Conservation (phyloP, 2,888 invertebrate species). For the Coenonympha glycerion region DNA sequence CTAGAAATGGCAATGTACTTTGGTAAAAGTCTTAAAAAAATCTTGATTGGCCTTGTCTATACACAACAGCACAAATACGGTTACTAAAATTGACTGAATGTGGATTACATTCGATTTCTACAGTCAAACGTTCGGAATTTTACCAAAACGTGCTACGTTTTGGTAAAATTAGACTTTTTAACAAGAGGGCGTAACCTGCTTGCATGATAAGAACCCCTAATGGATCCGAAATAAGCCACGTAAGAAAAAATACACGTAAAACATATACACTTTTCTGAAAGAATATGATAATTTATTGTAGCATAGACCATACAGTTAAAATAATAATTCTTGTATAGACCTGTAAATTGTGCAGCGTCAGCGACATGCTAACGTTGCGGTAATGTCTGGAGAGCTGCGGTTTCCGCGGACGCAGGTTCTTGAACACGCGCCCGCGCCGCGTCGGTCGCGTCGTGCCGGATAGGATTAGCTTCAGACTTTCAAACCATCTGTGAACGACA, state of each 20-base stretch:
- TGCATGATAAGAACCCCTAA: too few relatives aligned
- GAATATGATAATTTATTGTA: background rate
- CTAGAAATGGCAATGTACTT: too few relatives aligned
- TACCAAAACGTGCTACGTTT: too few relatives aligned
- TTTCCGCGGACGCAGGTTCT: slow-evolving; percentile 88
- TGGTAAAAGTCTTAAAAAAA: too few relatives aligned
- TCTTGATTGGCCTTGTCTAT: too few relatives aligned
- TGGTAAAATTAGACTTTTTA: too few relatives aligned
- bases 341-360: slow-evolving; percentile 90
- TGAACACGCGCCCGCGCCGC: slow-evolving; percentile 91
- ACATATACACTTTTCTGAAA: background rate
- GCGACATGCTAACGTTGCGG: slow-evolving; percentile 87
- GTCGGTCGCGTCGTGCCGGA: slow-evolving; percentile 96
- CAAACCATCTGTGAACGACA: slow-evolving; percentile 84
- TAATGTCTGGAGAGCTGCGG: slow-evolving; percentile 95
- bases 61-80: too few relatives aligned
- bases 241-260: background rate
- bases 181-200: too few relatives aligned
- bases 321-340: slow-evolving; percentile 35
- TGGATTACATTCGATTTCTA: too few relatives aligned
- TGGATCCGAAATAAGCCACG: too few relatives aligned
- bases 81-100: too few relatives aligned
- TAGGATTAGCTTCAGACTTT: slow-evolving; percentile 93
- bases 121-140: too few relatives aligned
- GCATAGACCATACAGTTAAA: background rate